These are phyloP conservation scores for Sphaeridia pumilis DNA, from an alignment of 2,888 invertebrate species.

Conservation along the genomic window DNA sequence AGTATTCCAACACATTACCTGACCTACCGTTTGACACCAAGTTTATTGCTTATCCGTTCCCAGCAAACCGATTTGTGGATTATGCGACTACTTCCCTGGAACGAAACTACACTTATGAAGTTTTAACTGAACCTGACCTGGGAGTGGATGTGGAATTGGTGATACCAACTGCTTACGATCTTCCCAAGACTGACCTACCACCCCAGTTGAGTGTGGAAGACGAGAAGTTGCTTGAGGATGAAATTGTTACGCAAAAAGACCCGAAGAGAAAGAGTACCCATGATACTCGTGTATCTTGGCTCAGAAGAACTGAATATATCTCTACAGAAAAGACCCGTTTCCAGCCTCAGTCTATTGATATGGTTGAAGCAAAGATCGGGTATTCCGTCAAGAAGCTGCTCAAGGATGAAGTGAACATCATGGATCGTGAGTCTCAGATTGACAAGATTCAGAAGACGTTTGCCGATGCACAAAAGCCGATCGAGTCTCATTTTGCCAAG, in stretches of 20 bases:
- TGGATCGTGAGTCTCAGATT: constrained; percentile 49
- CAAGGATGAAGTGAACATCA: constrained; percentile 40
- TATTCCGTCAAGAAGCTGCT: constrained; percentile 92
- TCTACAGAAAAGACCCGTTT: constrained; percentile 97
- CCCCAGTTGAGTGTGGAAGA: constrained; percentile 76
- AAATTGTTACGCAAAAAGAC: constrained; percentile 43
- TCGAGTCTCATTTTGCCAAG: constrained; percentile 91
- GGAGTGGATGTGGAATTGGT: constrained; percentile 96
- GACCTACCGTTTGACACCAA: constrained; percentile 98
- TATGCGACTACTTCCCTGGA: constrained; percentile 52
- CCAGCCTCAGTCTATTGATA: constrained; percentile 90
- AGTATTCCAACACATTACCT: constrained; percentile 91
- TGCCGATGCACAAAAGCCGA: constrained; percentile 69
- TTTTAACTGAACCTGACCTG: constrained; percentile 92
- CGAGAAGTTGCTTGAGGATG: constrained; percentile 91
- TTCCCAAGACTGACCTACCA: constrained; percentile 40
- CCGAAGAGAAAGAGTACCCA: constrained; percentile 70
- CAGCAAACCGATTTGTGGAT: constrained; percentile 53
- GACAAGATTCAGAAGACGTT: constrained; percentile 96
- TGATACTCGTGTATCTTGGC: constrained; percentile 94
- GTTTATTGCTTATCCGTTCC: constrained; percentile 94
- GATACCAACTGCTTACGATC: constrained; percentile 57
- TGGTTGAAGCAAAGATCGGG: constrained; percentile 98
- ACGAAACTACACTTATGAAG: constrained; percentile 88
- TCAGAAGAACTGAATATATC: constrained; percentile 96